A percentile compares a stretch with the other conserved stretches of the same genome.
These are phyloP conservation scores for Caenorhabditis becei DNA, from an alignment of 2,888 invertebrate genomes.

Conservation along the genomic window DNA sequence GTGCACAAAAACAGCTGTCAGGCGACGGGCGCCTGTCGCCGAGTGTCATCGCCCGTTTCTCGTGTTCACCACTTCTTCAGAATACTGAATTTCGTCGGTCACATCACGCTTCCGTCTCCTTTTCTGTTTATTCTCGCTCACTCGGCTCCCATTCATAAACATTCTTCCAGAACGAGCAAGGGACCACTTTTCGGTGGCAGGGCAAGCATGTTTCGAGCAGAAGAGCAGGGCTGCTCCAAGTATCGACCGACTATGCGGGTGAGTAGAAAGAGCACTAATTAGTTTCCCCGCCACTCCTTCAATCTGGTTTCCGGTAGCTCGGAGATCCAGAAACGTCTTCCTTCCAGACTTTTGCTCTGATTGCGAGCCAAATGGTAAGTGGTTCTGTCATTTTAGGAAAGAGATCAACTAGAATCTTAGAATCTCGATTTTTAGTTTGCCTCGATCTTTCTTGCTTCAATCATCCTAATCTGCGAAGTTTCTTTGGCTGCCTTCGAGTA, in stretches of 20 bases:
- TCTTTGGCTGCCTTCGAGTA: slow-evolving; percentile 54
- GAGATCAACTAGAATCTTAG: background rate
- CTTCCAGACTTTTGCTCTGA: background rate
- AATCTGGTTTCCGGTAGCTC: slow-evolving; percentile 48
- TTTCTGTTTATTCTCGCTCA: slow-evolving; percentile 36
- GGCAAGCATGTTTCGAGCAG: slow-evolving; percentile 53
- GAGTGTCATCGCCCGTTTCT: slow-evolving; percentile 14
- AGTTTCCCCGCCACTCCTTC: slow-evolving; percentile 19
- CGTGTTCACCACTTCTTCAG: slow-evolving; percentile 28
- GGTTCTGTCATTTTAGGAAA: background rate
- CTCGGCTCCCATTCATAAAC: slow-evolving; percentile 39
- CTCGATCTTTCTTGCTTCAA: slow-evolving; percentile 43
- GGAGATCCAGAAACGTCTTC: slow-evolving; percentile 33
- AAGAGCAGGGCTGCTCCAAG: slow-evolving; percentile 55
- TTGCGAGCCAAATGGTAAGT: slow-evolving; percentile 43
- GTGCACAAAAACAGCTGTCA: slow-evolving; percentile 55
- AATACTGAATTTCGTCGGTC: slow-evolving; percentile 45
- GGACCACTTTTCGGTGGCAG: background rate
- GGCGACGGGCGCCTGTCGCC: slow-evolving; percentile 41
- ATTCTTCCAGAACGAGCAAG: slow-evolving; percentile 21
- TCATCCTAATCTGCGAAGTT: slow-evolving; percentile 45
- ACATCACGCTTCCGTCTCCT: slow-evolving; percentile 45
- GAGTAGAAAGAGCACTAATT: slow-evolving; percentile 32
- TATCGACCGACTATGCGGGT: slow-evolving; percentile 68
- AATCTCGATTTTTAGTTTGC: slow-evolving; percentile 37